phyloP scores from a whole-genome alignment of 1,140 invertebrate species.

The Apis dorsata region DNA sequence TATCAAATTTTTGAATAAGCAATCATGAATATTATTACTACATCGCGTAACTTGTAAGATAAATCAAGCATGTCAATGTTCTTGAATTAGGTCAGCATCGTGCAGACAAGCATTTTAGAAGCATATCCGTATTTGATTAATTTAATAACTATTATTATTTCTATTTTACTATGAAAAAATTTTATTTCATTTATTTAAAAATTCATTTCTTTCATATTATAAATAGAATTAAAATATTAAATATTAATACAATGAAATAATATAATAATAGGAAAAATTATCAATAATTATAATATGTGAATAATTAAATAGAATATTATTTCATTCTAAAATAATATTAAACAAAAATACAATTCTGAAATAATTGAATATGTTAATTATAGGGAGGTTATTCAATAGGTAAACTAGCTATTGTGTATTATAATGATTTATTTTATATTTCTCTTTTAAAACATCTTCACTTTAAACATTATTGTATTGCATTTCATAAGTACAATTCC shows the following conservation, averaged over 20 bases:
- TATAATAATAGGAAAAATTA: too few species aligned
- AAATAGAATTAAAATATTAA: too few species aligned
- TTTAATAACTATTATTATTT: neutral
- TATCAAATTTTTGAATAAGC: neutral
- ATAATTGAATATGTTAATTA: slow-evolving; percentile 31
- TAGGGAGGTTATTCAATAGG: slow-evolving; percentile 44
- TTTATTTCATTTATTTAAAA: neutral
- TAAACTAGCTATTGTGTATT: slow-evolving; percentile 35
- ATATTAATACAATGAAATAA: too few species aligned
- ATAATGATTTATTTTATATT: slow-evolving; percentile 66
- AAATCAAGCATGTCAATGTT: slow-evolving; percentile 34
- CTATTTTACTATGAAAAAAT: neutral
- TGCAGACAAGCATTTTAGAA: neutral
- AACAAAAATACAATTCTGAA: neutral
- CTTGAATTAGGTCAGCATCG: slow-evolving; percentile 35
- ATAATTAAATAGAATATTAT: too few species aligned
- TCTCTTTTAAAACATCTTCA: slow-evolving; percentile 18
- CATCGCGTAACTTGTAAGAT: neutral
- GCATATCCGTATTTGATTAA: neutral
- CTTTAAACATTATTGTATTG: too few species aligned
- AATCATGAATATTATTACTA: neutral
- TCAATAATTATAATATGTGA: too few species aligned
- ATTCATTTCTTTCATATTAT: too few species aligned
- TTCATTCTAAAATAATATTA: too few species aligned
- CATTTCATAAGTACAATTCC: too few species aligned